Percentiles rank a stretch among this genome's conserved stretches.
These are phyloP conservation scores for Ischnus inquisitorius DNA, from an alignment of 2,888 invertebrate species.

Conservation along the genomic window DNA sequence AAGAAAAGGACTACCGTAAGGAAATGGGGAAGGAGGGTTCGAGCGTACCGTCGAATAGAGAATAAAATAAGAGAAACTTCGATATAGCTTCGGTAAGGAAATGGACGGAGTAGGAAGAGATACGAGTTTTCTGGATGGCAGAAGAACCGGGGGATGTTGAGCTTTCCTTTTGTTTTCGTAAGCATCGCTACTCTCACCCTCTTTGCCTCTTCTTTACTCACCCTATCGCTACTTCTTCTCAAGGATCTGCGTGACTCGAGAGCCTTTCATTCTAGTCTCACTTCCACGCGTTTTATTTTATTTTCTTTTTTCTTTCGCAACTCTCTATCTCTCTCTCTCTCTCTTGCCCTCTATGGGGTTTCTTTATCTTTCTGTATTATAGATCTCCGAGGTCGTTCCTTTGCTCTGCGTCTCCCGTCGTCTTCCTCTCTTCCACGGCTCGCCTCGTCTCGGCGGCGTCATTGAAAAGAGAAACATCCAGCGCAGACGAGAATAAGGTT, in stretches of 20 bases:
- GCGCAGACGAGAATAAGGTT: neutral
- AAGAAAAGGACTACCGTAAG: neutral
- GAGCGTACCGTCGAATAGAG: conserved; percentile 34
- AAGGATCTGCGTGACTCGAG: conserved; percentile 67
- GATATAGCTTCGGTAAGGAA: conserved; percentile 45
- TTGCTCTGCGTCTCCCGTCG: conserved; percentile 8
- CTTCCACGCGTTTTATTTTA: neutral
- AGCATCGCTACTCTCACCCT: conserved; percentile 68
- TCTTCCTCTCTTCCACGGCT: conserved; percentile 26
- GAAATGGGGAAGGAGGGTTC: neutral
- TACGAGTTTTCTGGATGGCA: conserved; percentile 27
- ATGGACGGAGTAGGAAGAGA: conserved; percentile 21
- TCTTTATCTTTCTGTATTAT: neutral
- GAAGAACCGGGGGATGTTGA: conserved; percentile 17
- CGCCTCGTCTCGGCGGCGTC: conserved; percentile 32
- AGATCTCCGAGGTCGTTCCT: neutral
- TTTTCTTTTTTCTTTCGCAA: neutral
- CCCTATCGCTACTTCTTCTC: conserved; percentile 16
- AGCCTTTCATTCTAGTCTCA: conserved; percentile 56
- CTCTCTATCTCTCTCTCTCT: neutral
- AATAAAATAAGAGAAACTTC: conserved; percentile 61
- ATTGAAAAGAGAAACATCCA: conserved; percentile 62
- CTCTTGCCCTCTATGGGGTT: neutral
- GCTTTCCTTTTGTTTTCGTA: conserved; percentile 69
- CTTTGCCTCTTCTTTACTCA: conserved; percentile 53